These are phyloP conservation scores for Kuschelorhynchus macadamiae DNA, from an alignment of 2,888 invertebrate species.

Conservation along the genomic window DNA sequence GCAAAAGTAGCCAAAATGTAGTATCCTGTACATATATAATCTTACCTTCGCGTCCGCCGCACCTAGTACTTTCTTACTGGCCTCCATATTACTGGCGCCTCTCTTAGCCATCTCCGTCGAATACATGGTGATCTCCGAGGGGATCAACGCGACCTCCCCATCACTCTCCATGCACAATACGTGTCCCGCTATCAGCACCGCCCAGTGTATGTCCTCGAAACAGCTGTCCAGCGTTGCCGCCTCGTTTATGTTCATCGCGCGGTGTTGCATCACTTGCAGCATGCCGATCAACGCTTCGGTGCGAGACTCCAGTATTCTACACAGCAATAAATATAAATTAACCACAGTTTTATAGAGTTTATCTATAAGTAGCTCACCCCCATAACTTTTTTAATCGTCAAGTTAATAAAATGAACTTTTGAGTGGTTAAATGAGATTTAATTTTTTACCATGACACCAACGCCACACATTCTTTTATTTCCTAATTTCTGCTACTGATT, in stretches of 20 bases:
- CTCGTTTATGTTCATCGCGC: slow-evolving; percentile 65
- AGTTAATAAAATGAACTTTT: too few relatives aligned
- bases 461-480: too few relatives aligned
- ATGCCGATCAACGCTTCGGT: slow-evolving; percentile 62
- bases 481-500: too few relatives aligned
- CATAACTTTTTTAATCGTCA: too few relatives aligned
- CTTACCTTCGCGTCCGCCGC: slow-evolving; percentile 42
- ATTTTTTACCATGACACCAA: too few relatives aligned
- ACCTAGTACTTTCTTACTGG: slow-evolving; percentile 63
- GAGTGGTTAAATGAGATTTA: too few relatives aligned
- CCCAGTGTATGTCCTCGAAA: slow-evolving; percentile 94
- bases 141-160: slow-evolving; percentile 78
- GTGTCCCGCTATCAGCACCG: slow-evolving; percentile 82
- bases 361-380: too few relatives aligned
- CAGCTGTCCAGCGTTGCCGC: slow-evolving; percentile 72
- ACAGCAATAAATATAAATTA: slow-evolving; percentile 26
- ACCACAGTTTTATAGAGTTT: neutral
- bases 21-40: too few relatives aligned
- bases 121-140: slow-evolving; percentile 67
- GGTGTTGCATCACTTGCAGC: slow-evolving; percentile 64
- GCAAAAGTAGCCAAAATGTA: too few relatives aligned
- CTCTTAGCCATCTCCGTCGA: slow-evolving; percentile 69
- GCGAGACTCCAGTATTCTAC: slow-evolving; percentile 65
- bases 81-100: slow-evolving; percentile 60
- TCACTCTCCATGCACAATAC: slow-evolving; percentile 77